phyloP scores from a whole-genome alignment of 2,888 invertebrate genomes.

The Oeneis ivallda region DNA sequence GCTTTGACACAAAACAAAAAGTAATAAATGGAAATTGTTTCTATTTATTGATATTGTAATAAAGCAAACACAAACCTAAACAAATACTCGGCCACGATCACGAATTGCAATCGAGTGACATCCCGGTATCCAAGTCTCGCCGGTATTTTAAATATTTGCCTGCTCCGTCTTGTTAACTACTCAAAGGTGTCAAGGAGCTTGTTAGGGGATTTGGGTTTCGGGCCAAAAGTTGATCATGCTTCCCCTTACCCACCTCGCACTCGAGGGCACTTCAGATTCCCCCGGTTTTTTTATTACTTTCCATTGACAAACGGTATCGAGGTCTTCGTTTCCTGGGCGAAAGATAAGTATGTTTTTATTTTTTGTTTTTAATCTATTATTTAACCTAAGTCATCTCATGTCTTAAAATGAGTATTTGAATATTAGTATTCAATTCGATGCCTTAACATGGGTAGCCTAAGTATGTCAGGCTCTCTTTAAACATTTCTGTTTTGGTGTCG shows the following conservation, averaged over 20 bases:
- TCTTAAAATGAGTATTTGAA: too few relatives aligned
- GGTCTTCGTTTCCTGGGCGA: too few relatives aligned
- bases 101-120: not conserved
- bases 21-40: too few relatives aligned
- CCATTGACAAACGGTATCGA: not conserved
- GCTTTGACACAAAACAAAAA: too few relatives aligned
- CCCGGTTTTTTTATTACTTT: not conserved
- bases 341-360: not conserved
- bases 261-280: not conserved
- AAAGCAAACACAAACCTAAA: too few relatives aligned
- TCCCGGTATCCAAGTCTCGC: not conserved
- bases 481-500: too few relatives aligned
- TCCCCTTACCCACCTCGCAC: not conserved
- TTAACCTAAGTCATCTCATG: too few relatives aligned
- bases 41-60: too few relatives aligned
- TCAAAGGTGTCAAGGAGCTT: slow-evolving; percentile 18
- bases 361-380: too few relatives aligned
- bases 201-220: slow-evolving; percentile 21
- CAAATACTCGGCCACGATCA: not conserved
- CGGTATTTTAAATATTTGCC: slow-evolving; percentile 3
- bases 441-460: too few relatives aligned
- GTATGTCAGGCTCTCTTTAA: too few relatives aligned
- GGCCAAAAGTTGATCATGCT: slow-evolving; percentile 10
- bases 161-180: slow-evolving; percentile 9
- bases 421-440: too few relatives aligned